Evolutionary conservation across 2,888 invertebrate species (phyloP).

Genomic region (Mactromeris polynyma): DNA sequence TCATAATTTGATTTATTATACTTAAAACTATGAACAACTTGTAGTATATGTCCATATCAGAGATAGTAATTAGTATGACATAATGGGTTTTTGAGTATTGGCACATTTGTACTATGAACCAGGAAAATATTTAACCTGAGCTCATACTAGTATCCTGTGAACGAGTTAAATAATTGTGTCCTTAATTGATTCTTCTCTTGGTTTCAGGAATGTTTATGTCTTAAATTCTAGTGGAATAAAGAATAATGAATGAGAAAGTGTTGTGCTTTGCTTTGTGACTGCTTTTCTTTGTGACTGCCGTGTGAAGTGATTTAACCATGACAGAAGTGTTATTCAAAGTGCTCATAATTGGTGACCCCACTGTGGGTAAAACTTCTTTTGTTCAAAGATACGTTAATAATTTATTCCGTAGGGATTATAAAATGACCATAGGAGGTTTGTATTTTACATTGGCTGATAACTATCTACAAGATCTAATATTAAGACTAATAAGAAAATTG

Average conservation of each 20-base stretch:
- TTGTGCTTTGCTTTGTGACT: background rate
- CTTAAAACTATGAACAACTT: no score
- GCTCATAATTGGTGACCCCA: slow-evolving; percentile 84
- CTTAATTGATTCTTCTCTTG: background rate
- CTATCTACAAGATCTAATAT: no score
- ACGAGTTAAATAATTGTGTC: no score
- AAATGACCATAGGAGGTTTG: slow-evolving; percentile 89
- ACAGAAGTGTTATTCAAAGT: slow-evolving; percentile 84
- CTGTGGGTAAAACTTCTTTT: slow-evolving; percentile 89
- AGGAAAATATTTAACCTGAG: background rate
- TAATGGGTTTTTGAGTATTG: background rate
- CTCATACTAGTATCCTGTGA: background rate
- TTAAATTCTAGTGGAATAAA: background rate
- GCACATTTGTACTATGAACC: background rate
- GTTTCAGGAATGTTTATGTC: background rate
- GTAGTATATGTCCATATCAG: no score
- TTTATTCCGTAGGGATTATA: slow-evolving; percentile 88
- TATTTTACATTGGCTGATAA: background rate
- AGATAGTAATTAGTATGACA: no score
- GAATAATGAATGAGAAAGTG: background rate
- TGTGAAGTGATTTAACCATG: slow-evolving; percentile 55
- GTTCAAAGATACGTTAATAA: slow-evolving; percentile 89
- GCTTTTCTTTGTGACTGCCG: background rate
- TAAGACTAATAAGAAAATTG: no score
- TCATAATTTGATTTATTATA: no score